Base-by-base conservation (phyloP, 2,113 vertebrate genomes). In the Solea solea region DNA sequence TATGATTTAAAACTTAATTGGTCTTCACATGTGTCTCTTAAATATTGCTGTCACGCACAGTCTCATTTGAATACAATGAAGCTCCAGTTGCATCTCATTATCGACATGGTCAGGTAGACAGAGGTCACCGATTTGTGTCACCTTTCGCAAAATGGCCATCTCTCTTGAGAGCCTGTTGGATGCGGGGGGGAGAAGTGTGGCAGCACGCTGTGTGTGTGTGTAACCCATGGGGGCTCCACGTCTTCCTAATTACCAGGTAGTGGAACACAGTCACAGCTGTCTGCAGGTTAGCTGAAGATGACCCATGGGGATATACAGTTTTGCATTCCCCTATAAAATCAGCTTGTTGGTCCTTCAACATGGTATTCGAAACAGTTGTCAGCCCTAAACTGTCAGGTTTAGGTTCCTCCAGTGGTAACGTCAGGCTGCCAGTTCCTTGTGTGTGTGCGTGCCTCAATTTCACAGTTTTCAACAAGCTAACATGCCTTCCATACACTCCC, bases 11-110 rank as follows among this genome's bases (percentile, higher is more conserved):
- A 72, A 55, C 53, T 64, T 70, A 46, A 67, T 69, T 40, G 27
- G 8, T 74, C 63, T 73, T 25, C 28, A 12, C 42, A 46, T 21
- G 45, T 40, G 61, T 80, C 78, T 83, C 71, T 28, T 92, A 79
- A 64, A 79, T 77, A 90, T 83, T 76, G 78, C 46, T 76, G 87
- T 89, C 90, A 90, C 82, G 80, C 54, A 44, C 69, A 21, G 39
- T 62, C 81, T 86, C 80, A 90, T 92, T 91, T 91, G 69, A 87
- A 93, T 92, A 90, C 82, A 88, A 75, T 78, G 73, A 78, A 85
- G 84, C 85, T 69, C 85, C 64, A 76, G 76, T 80, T 86, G 89
- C 87, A 93, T 92, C 88, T 90, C 84, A 90, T 91, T 93, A 92
- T 89, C 48, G 88, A 91, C 87, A 84, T 65, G 85, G 86, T 72